Evolutionary conservation across 2,797 vertebrate species (phyloP).

Genomic region (Gobio occitaniae): DNA sequence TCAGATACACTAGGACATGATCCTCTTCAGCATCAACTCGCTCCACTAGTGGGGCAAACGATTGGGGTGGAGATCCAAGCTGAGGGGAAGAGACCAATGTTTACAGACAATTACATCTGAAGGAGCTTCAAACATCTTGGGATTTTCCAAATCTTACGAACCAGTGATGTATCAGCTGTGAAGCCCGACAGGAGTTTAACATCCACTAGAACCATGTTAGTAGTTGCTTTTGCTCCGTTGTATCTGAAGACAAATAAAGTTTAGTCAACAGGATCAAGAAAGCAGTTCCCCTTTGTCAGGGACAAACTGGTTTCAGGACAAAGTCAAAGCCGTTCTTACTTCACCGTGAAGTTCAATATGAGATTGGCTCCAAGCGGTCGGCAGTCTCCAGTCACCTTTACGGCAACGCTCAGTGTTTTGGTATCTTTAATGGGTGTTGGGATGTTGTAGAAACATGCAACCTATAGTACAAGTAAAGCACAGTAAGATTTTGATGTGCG

Average conservation of each 20-base stretch:
- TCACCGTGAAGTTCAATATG: not conserved
- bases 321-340: not conserved
- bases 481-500: not conserved
- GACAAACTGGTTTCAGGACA: not conserved
- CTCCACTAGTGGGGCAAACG: not conserved
- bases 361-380: not conserved
- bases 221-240: not conserved
- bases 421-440: not conserved
- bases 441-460: conserved; percentile 8
- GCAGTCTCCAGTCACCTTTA: not conserved
- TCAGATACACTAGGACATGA: conserved; percentile 8
- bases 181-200: not conserved
- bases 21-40: not conserved
- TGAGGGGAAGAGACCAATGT: not conserved
- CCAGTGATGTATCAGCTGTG: not conserved
- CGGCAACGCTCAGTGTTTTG: rapidly evolving
- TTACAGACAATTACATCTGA: not conserved
- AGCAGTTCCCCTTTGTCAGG: rapidly evolving
- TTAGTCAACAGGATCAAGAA: not conserved
- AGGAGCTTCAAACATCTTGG: not conserved
- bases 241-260: not conserved
- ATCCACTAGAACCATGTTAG: conserved; percentile 9
- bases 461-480: not conserved
- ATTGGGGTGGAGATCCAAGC: not conserved
- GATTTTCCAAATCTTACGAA: not conserved